Conservation (phyloP, 2,113 vertebrate genomes). For the Hemichromis elongatus region DNA sequence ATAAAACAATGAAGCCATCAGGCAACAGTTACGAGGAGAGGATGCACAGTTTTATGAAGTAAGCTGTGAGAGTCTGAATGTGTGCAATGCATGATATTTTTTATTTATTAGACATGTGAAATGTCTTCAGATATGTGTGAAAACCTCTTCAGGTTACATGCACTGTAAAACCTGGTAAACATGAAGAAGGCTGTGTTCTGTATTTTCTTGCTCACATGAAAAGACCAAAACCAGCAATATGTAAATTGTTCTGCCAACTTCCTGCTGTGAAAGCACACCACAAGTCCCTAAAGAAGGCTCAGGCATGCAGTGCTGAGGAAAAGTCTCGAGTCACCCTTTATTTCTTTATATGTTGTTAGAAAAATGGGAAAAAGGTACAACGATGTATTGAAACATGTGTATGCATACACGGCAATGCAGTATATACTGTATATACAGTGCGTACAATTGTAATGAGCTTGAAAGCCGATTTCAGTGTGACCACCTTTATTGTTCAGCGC, state of each 20-base stretch:
- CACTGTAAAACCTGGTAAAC: background rate
- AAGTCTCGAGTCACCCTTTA: background rate
- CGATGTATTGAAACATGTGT: background rate
- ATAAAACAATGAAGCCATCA: background rate
- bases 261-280: background rate
- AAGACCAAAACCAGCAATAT: background rate
- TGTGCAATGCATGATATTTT: background rate
- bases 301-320: background rate
- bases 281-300: background rate
- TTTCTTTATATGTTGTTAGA: background rate
- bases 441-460: background rate
- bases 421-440: too few relatives aligned
- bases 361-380: background rate
- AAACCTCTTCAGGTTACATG: background rate
- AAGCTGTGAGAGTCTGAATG: background rate
- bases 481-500: background rate
- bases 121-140: background rate
- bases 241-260: background rate
- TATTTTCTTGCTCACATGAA: background rate
- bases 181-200: background rate
- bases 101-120: constrained; percentile 17
- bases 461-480: background rate
- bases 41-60: background rate
- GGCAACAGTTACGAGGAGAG: background rate
- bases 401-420: background rate